These are phyloP conservation scores for Lampropteryx suffumata DNA, from an alignment of 2,888 invertebrate species.

Conservation along the genomic window DNA sequence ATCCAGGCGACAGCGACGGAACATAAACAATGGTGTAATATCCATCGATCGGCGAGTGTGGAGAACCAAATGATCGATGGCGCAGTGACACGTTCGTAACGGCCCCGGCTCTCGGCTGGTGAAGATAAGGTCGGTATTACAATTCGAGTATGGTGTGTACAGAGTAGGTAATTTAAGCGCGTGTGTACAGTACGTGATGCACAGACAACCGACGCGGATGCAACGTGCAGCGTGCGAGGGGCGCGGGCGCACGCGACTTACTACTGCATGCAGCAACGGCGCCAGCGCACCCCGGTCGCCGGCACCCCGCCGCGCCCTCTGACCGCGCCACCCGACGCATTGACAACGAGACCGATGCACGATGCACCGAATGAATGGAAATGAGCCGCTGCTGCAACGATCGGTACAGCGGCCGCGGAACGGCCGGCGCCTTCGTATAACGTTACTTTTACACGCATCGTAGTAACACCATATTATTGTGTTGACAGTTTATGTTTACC, in stretches of 20 bases:
- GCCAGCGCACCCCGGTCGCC: conserved; percentile 53
- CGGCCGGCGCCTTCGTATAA: conserved; percentile 38
- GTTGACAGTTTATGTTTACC: conserved; percentile 24
- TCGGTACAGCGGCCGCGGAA: conserved; percentile 36
- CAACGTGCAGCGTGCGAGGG: conserved; percentile 63
- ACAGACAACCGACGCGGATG: conserved; percentile 40
- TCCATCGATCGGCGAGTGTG: conserved; percentile 49
- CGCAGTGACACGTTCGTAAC: conserved; percentile 21
- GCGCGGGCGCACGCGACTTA: conserved; percentile 54
- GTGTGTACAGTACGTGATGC: conserved; percentile 39
- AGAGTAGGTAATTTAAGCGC: conserved; percentile 35
- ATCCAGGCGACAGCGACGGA: conserved; percentile 47
- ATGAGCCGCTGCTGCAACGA: conserved; percentile 53
- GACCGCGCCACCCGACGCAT: conserved; percentile 60
- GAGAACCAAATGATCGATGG: conserved; percentile 41
- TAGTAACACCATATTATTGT: conserved; percentile 32
- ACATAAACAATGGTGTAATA: conserved; percentile 62
- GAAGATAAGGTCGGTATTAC: conserved; percentile 21
- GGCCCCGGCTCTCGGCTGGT: conserved; percentile 22
- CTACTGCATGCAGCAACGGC: conserved; percentile 57
- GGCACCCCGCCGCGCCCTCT: conserved; percentile 58
- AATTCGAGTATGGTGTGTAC: conserved; percentile 15
- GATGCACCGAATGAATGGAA: conserved; percentile 70
- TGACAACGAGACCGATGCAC: conserved; percentile 57
- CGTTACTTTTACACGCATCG: conserved; percentile 32